Percentiles rank a stretch among this genome's conserved stretches.
phyloP scores from a whole-genome alignment of 1,140 invertebrate genomes.

The Drosophila insularis region DNA sequence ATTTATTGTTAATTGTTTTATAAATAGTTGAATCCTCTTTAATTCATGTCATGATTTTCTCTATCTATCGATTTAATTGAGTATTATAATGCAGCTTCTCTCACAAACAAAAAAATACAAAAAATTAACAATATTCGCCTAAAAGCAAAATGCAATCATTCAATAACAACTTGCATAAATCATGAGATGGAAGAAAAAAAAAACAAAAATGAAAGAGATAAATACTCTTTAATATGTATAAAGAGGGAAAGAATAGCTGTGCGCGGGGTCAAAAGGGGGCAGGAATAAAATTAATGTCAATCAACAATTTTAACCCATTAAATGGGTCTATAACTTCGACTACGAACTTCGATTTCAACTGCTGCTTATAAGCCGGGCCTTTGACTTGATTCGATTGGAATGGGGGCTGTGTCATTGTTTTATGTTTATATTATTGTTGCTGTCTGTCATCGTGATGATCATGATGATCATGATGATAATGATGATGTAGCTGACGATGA shows the following conservation, averaged over 20 bases:
- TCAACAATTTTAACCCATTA: conserved; percentile 11
- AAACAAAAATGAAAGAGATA: not conserved
- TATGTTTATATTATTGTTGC: not conserved
- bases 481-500: conserved; percentile 5
- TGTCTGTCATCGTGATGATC: not conserved
- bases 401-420: conserved; percentile 6
- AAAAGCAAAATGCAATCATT: not conserved
- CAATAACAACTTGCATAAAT: conserved; percentile 6
- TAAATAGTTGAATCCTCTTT: conserved; percentile 15
- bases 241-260: not conserved
- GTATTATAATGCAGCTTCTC: conserved; percentile 11
- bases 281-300: conserved; percentile 11
- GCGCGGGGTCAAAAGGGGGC: not conserved
- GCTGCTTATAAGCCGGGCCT: not conserved
- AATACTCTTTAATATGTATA: not conserved
- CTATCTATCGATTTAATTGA: conserved; percentile 6
- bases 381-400: not conserved
- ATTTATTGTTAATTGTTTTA: conserved; percentile 3
- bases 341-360: conserved; percentile 1
- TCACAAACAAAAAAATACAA: not conserved
- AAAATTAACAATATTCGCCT: not conserved
- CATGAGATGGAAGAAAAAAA: not conserved
- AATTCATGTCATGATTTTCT: conserved; percentile 15
- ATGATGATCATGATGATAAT: not conserved
- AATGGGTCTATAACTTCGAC: not conserved